phyloP scores from a whole-genome alignment of 1,140 invertebrate species.

The Palaemon carinicauda region DNA sequence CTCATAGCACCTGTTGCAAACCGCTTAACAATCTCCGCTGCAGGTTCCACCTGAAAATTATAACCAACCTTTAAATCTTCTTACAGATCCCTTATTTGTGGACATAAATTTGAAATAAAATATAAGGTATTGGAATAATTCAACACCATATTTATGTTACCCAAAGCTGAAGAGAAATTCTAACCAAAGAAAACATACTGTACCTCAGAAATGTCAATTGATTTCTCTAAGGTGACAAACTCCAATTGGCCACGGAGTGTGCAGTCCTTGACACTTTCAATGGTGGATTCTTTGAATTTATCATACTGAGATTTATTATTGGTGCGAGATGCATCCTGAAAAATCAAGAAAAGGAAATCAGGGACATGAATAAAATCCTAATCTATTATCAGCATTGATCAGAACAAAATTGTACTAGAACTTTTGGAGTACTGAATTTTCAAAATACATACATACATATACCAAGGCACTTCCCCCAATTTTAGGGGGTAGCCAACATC shows the following conservation, averaged over 20 bases:
- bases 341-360: not conserved
- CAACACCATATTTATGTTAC: not conserved
- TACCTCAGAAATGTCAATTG: constrained; percentile 85
- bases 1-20: constrained; percentile 89
- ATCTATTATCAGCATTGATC: too few relatives aligned
- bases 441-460: too few relatives aligned
- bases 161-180: not conserved
- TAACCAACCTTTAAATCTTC: too few relatives aligned
- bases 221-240: constrained; percentile 77
- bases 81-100: too few relatives aligned
- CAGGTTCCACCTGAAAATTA: constrained; percentile 69
- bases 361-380: too few relatives aligned
- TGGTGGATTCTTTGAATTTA: constrained; percentile 85
- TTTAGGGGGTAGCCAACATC: too few relatives aligned
- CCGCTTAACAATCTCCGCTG: constrained; percentile 93
- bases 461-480: too few relatives aligned
- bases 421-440: too few relatives aligned
- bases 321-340: constrained; percentile 80
- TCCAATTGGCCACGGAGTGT: constrained; percentile 93
- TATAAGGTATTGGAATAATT: not conserved
- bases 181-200: too few relatives aligned
- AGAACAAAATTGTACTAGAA: not conserved
- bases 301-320: constrained; percentile 88
- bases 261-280: constrained; percentile 86
- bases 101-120: not conserved